A percentile compares a stretch with the other conserved stretches of the same genome.
phyloP scores from a whole-genome alignment of 2,888 invertebrate species.

The Hetaerina titia region DNA sequence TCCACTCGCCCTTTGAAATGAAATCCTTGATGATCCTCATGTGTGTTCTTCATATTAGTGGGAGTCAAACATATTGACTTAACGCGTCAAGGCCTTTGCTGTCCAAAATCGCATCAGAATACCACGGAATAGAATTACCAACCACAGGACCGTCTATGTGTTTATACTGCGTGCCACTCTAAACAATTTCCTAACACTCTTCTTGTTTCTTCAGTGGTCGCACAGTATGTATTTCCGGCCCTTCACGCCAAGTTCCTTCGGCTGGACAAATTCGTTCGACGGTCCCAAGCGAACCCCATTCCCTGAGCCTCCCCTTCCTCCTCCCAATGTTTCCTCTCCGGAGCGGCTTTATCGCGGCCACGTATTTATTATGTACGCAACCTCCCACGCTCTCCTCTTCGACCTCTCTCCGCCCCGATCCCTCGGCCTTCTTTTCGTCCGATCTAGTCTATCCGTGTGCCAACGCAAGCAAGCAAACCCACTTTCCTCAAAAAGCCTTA shows the following conservation, averaged over 20 bases:
- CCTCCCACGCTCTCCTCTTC: not conserved
- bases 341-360: not conserved
- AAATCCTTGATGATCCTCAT: no score
- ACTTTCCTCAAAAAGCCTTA: not conserved
- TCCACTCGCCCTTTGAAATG: no score
- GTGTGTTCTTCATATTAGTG: no score
- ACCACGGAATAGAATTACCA: no score
- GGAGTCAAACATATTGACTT: no score
- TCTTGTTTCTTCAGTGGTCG: no score
- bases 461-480: not conserved
- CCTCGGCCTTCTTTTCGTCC: not conserved
- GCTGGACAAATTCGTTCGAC: not conserved
- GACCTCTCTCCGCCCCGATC: no score
- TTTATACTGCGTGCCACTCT: no score
- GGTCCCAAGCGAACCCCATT: not conserved
- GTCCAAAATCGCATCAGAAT: no score
- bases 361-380: constrained; percentile 9
- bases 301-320: not conserved
- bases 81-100: no score
- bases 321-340: not conserved
- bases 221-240: not conserved
- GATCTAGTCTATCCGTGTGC: not conserved
- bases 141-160: no score
- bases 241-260: not conserved
- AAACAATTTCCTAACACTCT: no score